Evolutionary conservation across 2,113 vertebrate genomes (phyloP), one percentile per base, ranked within the genome.

Genomic region (Empidonax alnorum): DNA sequence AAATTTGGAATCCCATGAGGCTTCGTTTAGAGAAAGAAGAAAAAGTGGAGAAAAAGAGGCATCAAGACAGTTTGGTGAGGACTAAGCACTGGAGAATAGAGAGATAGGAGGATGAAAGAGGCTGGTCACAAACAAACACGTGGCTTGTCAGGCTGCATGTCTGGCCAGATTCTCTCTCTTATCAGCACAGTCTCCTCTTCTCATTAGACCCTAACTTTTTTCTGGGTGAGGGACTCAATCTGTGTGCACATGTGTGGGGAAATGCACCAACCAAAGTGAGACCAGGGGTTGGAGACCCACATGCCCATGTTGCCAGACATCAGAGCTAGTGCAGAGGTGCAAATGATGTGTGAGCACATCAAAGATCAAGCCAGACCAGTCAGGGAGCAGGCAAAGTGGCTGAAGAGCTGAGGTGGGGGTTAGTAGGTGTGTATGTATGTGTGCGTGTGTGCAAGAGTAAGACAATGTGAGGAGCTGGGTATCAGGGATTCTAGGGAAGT

Each of bases 171-270:
- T 47, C 56, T 24, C 10, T 30, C n/a, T 71, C 39, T 24, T n/a
- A n/a, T n/a, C 12, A 79, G 24, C 24, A 37, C 30, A 55, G 47
- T 55, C 5, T 21, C 10, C 41, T 62, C 28, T 33, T 53, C 39
- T 71, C 28, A 37, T 27, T 69, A 35, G 15, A 28, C 22, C 41
- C 50, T 52, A 50, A 50, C 44, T 35, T 35, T 31, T 65, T 65
- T 12, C 27, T 74, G 44, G 27, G 11, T 44, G 22, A 50, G 12
- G 12, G 37, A 49, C 31, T 41, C n/a, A 27, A 20, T 25, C 7
- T 71, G 20, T 46, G 14, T 50, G 23, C 50, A 49, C 1, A 1
- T 13, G 13, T 4, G 7, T 4, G 7, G 1, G 23, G 1, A 10
- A 10, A 13, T 14, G 18, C 33, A 37, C 14, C 18, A 33, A 23